Base-by-base conservation (phyloP, 2,797 vertebrate genomes). In the Lutra lutra region DNA sequence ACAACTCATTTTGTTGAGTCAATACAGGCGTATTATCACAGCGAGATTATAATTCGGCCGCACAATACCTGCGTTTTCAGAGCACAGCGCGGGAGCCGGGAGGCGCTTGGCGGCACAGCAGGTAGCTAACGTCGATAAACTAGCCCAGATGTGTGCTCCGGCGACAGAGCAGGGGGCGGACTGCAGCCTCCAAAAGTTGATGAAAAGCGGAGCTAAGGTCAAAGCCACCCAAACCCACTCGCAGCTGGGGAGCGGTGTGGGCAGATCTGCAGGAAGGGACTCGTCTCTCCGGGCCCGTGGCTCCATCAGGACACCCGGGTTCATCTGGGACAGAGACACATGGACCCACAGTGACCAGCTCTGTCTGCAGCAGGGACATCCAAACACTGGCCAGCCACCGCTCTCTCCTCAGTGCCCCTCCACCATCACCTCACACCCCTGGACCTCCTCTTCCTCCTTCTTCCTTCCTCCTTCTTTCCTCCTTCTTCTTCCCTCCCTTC, bases 21-120 rank as follows among this genome's bases (percentile, higher is more conserved):
- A 99, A 98, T 98, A 98, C 98, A 98, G 91, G 97, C 85, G 23
- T 91, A 99, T 99, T 99, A 99, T 99, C 99, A 98, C 99, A 99
- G 99, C 98, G 97, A 98, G 99, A 96, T 98, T 98, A 98, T 98
- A 98, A 99, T 98, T 98, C 98, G 98, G 99, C 98, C 98, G 98
- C 98, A 99, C 98, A 99, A 98, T 99, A 98, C 99, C 98, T 99
- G 98, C 97, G 96, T 98, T 99, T 98, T 96, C 96, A 14, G 91
- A 60, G 3, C 80, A 94, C 97, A 97, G 98, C 98, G 97, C 97
- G 98, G 97, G 98, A 97, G 98, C 95, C 83, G 92, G 97, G 92
- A 97, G 98, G 98, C 97, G 97, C 97, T 96, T 96, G 96, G 98
- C 96, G 96, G 98, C 98, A 97, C 99, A 98, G 99, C 98, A 96